Conservation (phyloP, 2,113 vertebrate species). For the Donacobius atricapilla region DNA sequence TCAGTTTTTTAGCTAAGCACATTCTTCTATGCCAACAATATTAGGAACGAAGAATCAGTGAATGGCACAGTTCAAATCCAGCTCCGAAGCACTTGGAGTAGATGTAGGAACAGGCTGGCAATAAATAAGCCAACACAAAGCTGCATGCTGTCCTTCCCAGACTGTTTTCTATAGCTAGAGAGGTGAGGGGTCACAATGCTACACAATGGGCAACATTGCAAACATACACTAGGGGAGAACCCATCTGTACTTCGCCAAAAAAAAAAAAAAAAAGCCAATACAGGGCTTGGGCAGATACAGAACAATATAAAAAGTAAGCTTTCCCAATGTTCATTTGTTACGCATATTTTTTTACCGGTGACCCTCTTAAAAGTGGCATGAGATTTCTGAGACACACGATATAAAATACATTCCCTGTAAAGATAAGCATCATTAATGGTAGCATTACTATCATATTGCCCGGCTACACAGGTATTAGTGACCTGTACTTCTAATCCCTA, state of each 20-base stretch:
- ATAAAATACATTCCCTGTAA: not conserved
- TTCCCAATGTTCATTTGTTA: not conserved
- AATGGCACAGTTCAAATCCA: not conserved
- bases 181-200: not conserved
- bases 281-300: not conserved
- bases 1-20: not conserved
- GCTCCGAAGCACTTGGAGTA: not conserved
- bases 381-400: not conserved
- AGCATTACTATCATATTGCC: not conserved
- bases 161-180: not conserved
- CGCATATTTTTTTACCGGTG: not conserved
- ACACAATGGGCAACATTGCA: not conserved
- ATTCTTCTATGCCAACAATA: not conserved
- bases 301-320: not conserved
- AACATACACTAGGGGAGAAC: not conserved
- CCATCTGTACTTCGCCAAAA: not conserved
- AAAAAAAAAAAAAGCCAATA: not conserved
- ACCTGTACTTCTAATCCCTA: not conserved
- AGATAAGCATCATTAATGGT: not conserved
- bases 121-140: not conserved
- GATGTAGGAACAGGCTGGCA: not conserved
- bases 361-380: not conserved
- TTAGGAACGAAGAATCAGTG: not conserved
- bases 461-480: not conserved
- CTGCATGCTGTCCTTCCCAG: not conserved